These are phyloP conservation scores for Salvelinus alpinus DNA, from an alignment of 2,113 vertebrate genomes.

Conservation along the genomic window DNA sequence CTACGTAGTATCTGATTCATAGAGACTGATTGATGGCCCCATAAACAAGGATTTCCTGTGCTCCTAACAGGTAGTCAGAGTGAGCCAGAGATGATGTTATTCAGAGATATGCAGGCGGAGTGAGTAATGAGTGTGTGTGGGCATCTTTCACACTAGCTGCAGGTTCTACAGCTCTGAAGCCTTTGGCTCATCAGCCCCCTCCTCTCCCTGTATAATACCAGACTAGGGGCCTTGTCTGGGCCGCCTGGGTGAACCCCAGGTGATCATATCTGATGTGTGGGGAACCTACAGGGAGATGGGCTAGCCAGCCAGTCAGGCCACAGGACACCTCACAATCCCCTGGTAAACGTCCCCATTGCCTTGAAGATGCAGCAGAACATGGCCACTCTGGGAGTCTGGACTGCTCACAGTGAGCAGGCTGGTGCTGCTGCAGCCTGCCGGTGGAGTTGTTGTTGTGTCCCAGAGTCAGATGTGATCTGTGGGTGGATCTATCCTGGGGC, in stretches of 20 bases:
- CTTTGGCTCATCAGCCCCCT: slow-evolving; percentile 24
- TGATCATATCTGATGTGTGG: slow-evolving; percentile 28
- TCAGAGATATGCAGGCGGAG: slow-evolving; percentile 20
- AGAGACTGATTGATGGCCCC: background rate
- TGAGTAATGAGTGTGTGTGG: background rate
- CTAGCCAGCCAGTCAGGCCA: slow-evolving; percentile 18
- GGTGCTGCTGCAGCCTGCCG: slow-evolving; percentile 46
- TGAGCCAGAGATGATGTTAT: slow-evolving; percentile 8
- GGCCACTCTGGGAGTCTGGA: slow-evolving; percentile 48
- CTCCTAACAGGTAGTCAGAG: background rate
- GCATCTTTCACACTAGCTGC: background rate
- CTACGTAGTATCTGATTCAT: background rate
- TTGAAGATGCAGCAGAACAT: slow-evolving; percentile 38
- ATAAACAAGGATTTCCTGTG: background rate
- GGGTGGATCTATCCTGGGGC: slow-evolving; percentile 46
- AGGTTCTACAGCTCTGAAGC: slow-evolving; percentile 13
- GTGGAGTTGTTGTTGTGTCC: background rate
- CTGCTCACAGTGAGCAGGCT: slow-evolving; percentile 50
- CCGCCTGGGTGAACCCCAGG: slow-evolving; percentile 20
- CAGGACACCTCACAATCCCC: slow-evolving; percentile 26
- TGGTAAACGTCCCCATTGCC: slow-evolving; percentile 42
- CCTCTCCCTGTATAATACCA: slow-evolving; percentile 38
- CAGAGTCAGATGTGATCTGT: slow-evolving; percentile 20
- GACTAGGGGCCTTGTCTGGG: slow-evolving; percentile 30
- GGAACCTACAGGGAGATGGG: slow-evolving; percentile 37